phyloP scores from a whole-genome alignment of 2,113 vertebrate genomes.

The Indri indri region DNA sequence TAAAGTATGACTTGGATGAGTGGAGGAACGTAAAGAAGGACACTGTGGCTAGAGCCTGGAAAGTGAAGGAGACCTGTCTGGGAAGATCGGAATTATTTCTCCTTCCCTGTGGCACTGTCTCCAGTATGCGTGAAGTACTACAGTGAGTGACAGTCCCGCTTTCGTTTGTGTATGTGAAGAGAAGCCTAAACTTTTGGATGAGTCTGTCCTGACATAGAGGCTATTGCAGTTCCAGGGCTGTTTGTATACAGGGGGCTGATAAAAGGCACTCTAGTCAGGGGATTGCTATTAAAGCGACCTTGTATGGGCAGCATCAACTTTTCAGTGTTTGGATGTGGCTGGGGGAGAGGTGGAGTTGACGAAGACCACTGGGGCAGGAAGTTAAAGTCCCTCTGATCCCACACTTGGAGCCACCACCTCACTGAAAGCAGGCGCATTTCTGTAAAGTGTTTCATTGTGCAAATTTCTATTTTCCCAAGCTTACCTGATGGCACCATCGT shows the following conservation, averaged over 20 bases:
- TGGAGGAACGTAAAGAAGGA: neutral
- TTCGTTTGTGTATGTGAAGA: neutral
- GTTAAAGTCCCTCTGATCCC: neutral
- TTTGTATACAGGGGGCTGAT: neutral
- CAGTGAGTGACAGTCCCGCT: neutral
- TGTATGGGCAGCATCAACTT: neutral
- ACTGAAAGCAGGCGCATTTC: neutral
- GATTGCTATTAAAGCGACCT: neutral
- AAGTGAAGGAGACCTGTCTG: neutral
- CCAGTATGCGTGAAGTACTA: neutral
- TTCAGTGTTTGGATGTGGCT: neutral
- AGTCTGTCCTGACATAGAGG: neutral
- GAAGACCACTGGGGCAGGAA: neutral
- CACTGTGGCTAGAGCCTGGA: neutral
- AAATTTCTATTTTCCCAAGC: neutral
- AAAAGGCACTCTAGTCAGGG: neutral
- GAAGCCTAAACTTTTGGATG: neutral
- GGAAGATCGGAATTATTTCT: neutral
- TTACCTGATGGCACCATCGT: neutral
- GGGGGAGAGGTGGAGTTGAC: neutral
- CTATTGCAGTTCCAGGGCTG: neutral
- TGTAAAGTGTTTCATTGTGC: constrained; percentile 1
- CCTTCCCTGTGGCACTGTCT: neutral
- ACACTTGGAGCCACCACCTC: neutral
- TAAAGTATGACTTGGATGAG: neutral